Conservation (phyloP, 2,888 invertebrate species). For the Acanthacorydalis orientalis region DNA sequence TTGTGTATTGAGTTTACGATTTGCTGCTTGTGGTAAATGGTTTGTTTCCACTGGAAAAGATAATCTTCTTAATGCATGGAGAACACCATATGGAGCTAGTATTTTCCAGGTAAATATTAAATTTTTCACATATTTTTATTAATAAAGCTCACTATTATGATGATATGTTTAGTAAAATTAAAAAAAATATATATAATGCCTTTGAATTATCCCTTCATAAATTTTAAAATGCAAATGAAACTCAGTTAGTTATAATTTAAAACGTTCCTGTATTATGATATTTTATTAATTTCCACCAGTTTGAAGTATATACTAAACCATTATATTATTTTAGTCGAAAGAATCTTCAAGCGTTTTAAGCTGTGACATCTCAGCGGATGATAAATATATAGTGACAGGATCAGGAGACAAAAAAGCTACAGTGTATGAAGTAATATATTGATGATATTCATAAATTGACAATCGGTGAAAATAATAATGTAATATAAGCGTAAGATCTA, state of each 20-base stretch:
- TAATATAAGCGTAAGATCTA: no score
- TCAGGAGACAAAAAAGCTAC: slow-evolving; percentile 97
- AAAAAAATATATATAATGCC: no score
- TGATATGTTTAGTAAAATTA: no score
- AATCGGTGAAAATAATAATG: neutral
- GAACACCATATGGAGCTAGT: slow-evolving; percentile 94
- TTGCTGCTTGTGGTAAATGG: slow-evolving; percentile 95
- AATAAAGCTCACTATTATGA: no score
- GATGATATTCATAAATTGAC: slow-evolving; percentile 14
- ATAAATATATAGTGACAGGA: slow-evolving; percentile 95
- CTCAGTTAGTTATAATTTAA: no score
- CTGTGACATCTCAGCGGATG: slow-evolving; percentile 95
- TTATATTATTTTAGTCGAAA: slow-evolving; percentile 53
- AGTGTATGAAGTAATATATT: slow-evolving; percentile 90
- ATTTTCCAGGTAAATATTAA: slow-evolving; percentile 73
- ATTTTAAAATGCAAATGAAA: neutral
- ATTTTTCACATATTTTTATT: neutral
- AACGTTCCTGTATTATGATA: no score
- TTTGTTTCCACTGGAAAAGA: slow-evolving; percentile 99
- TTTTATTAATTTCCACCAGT: no score
- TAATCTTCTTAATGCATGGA: slow-evolving; percentile 92
- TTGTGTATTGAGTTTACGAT: slow-evolving; percentile 88
- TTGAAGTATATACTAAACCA: slow-evolving; percentile 1
- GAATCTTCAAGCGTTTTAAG: slow-evolving; percentile 95
- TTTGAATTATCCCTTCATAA: no score